These are phyloP conservation scores for Podarcis raffonei DNA, from an alignment of 2,113 vertebrate genomes.

Conservation along the genomic window DNA sequence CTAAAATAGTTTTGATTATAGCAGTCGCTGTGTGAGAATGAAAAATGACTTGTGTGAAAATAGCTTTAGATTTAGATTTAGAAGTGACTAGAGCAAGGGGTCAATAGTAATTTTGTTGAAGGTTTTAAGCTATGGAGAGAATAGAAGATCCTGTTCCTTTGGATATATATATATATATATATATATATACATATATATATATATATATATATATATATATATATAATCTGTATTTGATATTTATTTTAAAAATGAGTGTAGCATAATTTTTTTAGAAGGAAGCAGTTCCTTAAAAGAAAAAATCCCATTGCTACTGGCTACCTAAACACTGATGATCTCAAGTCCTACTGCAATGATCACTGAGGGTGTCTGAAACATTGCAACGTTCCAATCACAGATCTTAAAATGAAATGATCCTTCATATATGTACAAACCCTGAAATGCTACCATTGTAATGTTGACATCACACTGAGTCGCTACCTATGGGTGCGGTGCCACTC, in stretches of 20 bases:
- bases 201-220: no score
- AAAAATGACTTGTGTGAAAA: conserved; percentile 12
- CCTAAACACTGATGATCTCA: neutral
- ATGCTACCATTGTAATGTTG: neutral
- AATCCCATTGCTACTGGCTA: neutral
- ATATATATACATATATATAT: no score
- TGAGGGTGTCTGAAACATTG: neutral
- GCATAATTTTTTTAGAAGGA: neutral
- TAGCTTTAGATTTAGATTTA: conserved; percentile 5
- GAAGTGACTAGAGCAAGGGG: neutral
- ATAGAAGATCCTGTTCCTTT: neutral
- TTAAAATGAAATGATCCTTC: no score
- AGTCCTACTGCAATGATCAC: neutral
- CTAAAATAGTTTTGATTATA: conserved; percentile 30
- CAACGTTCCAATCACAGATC: no score
- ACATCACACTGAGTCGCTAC: neutral
- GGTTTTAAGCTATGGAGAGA: neutral
- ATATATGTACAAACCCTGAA: neutral
- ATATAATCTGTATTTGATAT: neutral
- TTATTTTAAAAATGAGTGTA: neutral
- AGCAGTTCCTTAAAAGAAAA: neutral
- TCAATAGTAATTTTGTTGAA: neutral
- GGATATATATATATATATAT: neutral
- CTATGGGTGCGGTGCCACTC: no score
- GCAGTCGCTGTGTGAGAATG: neutral